These are phyloP conservation scores for Pissodes strobi DNA, from an alignment of 1,140 invertebrate species.

Conservation along the genomic window DNA sequence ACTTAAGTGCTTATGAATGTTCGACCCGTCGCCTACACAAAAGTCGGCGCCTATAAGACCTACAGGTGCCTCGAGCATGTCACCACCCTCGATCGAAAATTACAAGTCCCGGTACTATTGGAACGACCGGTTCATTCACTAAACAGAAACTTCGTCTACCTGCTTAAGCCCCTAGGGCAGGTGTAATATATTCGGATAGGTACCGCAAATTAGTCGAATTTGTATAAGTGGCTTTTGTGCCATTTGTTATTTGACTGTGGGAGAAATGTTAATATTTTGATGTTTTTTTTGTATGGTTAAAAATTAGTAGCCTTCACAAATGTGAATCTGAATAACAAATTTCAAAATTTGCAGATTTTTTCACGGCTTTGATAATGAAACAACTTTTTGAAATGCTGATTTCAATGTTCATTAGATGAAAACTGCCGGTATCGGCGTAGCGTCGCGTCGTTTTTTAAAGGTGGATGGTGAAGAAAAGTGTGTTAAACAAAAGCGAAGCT, in stretches of 20 bases:
- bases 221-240: constrained; percentile 19
- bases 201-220: constrained; percentile 23
- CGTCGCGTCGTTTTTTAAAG: no score
- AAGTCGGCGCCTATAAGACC: constrained; percentile 24
- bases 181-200: constrained; percentile 17
- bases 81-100: constrained; percentile 31
- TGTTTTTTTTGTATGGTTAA: no score
- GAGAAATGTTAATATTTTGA: no score
- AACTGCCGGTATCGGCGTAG: no score
- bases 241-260: constrained; percentile 13
- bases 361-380: no score
- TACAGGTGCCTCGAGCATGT: constrained; percentile 28
- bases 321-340: no score
- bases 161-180: constrained; percentile 2
- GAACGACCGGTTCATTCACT: constrained; percentile 11
- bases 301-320: no score
- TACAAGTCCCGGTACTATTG: constrained; percentile 24
- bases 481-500: no score
- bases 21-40: constrained; percentile 26
- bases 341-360: no score
- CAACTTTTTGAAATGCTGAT: no score
- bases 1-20: constrained; percentile 31
- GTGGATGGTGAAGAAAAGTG: no score
- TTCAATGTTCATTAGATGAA: no score
- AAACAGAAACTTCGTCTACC: constrained; percentile 14